Evolutionary conservation across 2,797 vertebrate species (phyloP).

Genomic region (Darevskia nairensis): DNA sequence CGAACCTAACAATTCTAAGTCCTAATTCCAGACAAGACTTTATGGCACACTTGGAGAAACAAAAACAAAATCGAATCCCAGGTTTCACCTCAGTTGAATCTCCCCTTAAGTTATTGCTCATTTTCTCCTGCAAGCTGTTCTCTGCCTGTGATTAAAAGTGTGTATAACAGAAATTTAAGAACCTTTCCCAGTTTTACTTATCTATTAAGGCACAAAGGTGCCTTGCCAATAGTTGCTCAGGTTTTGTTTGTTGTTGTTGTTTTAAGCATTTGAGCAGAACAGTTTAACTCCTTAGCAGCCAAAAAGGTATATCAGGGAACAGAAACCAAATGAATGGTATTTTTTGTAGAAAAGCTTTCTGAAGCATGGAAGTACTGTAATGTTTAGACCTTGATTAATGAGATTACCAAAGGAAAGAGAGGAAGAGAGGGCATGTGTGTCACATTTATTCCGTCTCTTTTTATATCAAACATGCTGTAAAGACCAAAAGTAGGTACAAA

Average conservation of each 20-base stretch:
- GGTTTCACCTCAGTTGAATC: not conserved
- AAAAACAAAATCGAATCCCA: conserved; percentile 18
- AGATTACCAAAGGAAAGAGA: not conserved
- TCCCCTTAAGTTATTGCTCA: not conserved
- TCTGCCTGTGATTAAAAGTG: conserved; percentile 23
- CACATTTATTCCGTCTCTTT: not conserved
- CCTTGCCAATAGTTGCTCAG: conserved; percentile 20
- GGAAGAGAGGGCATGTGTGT: not conserved
- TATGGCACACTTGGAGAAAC: not conserved
- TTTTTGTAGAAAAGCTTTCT: not conserved
- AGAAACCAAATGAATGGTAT: not conserved
- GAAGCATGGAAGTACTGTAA: not conserved
- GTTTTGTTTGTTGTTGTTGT: not conserved
- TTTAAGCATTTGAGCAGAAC: not conserved
- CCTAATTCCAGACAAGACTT: not conserved
- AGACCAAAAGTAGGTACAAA: conserved; percentile 27
- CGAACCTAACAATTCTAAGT: not conserved
- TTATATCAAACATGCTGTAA: not conserved
- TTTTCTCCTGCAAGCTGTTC: conserved; percentile 19
- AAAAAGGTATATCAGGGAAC: not conserved
- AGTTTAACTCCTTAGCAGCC: not conserved
- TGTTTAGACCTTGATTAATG: not conserved
- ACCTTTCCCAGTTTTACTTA: conserved; percentile 35
- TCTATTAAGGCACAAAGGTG: conserved; percentile 29
- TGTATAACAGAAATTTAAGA: conserved; percentile 37